Evolutionary conservation across 2,888 invertebrate genomes (phyloP), one percentile per base, ranked within the genome.

Genomic region (Meliscaeva auricollis): DNA sequence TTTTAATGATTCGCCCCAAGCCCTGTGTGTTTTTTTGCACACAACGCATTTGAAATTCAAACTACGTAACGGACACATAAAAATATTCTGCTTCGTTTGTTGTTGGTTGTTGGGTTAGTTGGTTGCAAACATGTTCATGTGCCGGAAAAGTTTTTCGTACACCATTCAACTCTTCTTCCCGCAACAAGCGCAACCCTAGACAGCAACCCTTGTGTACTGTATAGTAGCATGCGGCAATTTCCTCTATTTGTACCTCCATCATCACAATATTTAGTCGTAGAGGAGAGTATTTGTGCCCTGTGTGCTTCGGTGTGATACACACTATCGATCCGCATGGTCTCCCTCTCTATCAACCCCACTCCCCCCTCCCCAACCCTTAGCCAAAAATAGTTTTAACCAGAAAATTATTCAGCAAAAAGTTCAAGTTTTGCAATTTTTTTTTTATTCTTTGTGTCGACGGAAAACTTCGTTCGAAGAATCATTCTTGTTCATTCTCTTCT

Each of bases 131-230:
- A 76, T 78, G 84, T 74, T 79, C 83, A 66, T 84, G 85, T 80
- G 72, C 62, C 76, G 76, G 76, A 73, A 81, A 85, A 85, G 85
- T 85, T 81, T 81, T 77, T 54, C 85, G 69, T 76, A 75, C 76
- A 35, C 26, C 60, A 69, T 60, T 72, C 56, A 58, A 68, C 56
- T 48, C 72, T 52, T 44, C 35, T 38, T 11, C 41, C 13, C 3
- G 38, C 11, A 38, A 35, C 26, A 26, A 4, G 3, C 2, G 26
- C 26, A 3, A 50, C 6, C 54, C 62, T 58, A 35, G 26, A 32
- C 44, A n/a, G 9, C 58, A 32, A 58, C 56, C 30, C 50, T 66
- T 66, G 35, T 66, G 35, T 56, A 50, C n/a, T n/a, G 13, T 4
- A 8, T n/a, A 46, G 32, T 35, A 50, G 66, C 50, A 73, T 72